Evolutionary conservation across 2,888 invertebrate species (phyloP), one percentile per base, ranked within the genome.

Genomic region (Dastarcus helophoroides): DNA sequence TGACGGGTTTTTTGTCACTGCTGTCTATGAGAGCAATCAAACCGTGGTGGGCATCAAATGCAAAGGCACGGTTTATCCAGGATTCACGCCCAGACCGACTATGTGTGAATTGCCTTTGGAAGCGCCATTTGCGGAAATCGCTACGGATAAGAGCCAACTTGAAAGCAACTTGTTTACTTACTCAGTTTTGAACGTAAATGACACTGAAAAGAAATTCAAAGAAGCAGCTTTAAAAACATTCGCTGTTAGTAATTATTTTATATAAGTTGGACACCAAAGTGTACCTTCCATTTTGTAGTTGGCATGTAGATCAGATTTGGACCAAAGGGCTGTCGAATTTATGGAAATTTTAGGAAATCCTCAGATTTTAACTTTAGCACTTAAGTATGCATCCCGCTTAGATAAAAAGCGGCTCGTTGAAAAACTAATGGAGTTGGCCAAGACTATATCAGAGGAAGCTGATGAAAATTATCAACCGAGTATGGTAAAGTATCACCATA

Each of bases 191-290:
- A 63, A 69, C 2, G 59, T 71, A 1, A 69, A 73, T 3, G 73
- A 76, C 15, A 69, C 75, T 8, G 73, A 76, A n/a, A 79, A 77
- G 56, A 61, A 69, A 11, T 68, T 77, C 2, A 74, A 79, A 39
- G 83, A 89, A 54, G 73, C 80, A 3, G 73, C 90, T n/a, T 72
- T 94, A 42, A 89, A 88, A 61, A 61, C 91, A 26, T 93, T 94
- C 65, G 88, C 88, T 25, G 84, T 93, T 60, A 71, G 75, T 65
- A 35, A 36, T 26, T 14, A 14, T 7, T 27, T 7, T 34, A 13
- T 24, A 22, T 19, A 21, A 30, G 19, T 19, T 31, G 25, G 22
- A 14, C 33, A 25, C 21, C 32, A 26, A 16, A 25, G 22, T 32
- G 30, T 32, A 26, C 9, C 35, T 35, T 33, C 37, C 21, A 26